These are phyloP conservation scores for Automeris io DNA, from an alignment of 2,888 invertebrate species.

Conservation along the genomic window DNA sequence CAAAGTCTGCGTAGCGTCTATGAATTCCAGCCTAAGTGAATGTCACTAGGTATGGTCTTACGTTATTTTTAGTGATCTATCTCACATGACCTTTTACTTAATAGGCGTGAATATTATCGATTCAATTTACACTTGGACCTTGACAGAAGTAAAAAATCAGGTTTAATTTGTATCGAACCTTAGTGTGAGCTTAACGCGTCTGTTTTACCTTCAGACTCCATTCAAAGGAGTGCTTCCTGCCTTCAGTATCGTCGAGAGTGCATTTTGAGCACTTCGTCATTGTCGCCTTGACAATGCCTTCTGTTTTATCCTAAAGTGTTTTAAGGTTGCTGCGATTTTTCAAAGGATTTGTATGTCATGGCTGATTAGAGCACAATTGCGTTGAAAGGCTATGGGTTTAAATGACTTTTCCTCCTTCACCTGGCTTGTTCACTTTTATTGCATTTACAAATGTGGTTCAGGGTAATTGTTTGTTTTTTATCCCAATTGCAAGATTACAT, in stretches of 20 bases:
- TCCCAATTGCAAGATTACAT: no score
- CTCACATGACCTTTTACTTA: no score
- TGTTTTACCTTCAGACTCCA: constrained; percentile 12
- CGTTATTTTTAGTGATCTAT: no score
- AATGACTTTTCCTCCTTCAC: no score
- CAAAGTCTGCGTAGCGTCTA: no score
- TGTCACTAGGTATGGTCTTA: no score
- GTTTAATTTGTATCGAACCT: constrained; percentile 16
- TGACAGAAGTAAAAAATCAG: not conserved
- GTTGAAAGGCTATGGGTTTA: not conserved
- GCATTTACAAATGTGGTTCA: no score
- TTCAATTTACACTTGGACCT: not conserved
- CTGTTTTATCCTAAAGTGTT: not conserved
- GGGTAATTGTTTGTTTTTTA: no score
- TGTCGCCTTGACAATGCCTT: constrained; percentile 5
- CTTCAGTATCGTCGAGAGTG: constrained; percentile 24
- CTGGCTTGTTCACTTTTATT: no score
- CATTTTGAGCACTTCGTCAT: constrained; percentile 17
- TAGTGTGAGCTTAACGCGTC: no score
- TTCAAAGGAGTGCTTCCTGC: constrained; percentile 15
- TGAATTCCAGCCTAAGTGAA: no score
- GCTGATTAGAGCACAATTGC: not conserved
- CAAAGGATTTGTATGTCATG: not conserved
- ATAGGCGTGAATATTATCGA: no score
- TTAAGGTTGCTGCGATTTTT: not conserved